Base-by-base conservation (phyloP, 2,888 invertebrate species). In the Archaeoteleia sp. region DNA sequence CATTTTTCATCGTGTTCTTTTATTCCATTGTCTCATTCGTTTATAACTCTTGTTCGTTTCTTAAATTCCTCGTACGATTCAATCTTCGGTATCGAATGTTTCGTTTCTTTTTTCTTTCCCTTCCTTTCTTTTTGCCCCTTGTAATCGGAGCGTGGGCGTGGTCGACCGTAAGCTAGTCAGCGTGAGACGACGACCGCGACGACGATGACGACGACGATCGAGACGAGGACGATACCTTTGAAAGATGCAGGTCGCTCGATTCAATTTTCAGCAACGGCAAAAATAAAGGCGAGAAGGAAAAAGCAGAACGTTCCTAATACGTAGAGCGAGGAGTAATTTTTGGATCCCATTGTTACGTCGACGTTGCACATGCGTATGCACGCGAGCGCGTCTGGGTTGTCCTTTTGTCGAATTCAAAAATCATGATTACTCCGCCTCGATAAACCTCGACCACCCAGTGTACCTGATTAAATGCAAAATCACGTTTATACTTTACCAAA, bases 141-240 rank as follows among this genome's bases (percentile, higher is more conserved):
- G 55, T 65, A 58, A 53, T 35, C 53, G 51, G 58, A 46, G 58
- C 53, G 57, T 53, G 53, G 65, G 57, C 58, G 65, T 51, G 65
- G 57, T 43, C 40, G 20, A 13, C 14, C 30, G 27, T 40, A 58
- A 37, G 30, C 30, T 32, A 29, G 37, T n/a, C 43, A 34, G 61
- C 45, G 43, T 30, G 61, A 53, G 53, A 46, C 54, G 48, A 55
- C 6, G 37, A 39, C 32, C 14, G 10, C 30, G 34, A 20, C 23
- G n/a, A n/a, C n/a, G n/a, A 5, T 23, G 23, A 23, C 23, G 13
- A 30, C 10, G 53, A 40, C 39, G 40, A 30, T 23, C 1, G 2
- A 10, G 9, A 12, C 30, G 17, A 32, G 27, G 15, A 12, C 3
- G 35, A 13, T 7, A 13, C 7, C n/a, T 14, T 13, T 37, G 13